These are phyloP conservation scores for Apteryx owenii DNA, from an alignment of 2,113 vertebrate genomes.

Conservation along the genomic window DNA sequence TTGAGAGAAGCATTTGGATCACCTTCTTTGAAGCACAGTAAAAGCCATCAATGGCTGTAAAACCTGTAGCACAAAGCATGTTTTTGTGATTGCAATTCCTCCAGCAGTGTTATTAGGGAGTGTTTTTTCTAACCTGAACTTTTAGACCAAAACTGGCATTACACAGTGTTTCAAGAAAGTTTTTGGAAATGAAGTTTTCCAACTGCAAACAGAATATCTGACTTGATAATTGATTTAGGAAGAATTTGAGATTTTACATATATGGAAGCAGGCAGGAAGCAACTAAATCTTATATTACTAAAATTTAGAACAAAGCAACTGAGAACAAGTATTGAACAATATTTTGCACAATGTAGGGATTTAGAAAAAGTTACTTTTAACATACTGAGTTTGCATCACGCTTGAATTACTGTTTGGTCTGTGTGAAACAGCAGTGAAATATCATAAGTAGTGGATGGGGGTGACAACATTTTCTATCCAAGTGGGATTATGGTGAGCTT, in stretches of 20 bases:
- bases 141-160: neutral
- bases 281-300: neutral
- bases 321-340: neutral
- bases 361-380: neutral
- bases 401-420: neutral
- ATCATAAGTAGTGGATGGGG: neutral
- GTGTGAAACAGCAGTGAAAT: neutral
- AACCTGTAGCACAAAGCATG: neutral
- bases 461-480: neutral
- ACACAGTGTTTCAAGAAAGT: no score
- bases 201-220: neutral
- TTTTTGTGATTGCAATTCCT: neutral
- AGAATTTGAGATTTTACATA: neutral
- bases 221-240: neutral
- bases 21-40: neutral
- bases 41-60: rapidly evolving
- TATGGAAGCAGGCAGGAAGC: neutral
- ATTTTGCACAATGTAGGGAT: neutral
- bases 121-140: neutral
- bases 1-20: rapidly evolving
- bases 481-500: neutral
- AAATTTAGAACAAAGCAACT: neutral
- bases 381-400: neutral
- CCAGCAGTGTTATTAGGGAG: neutral
- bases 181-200: neutral